Evolutionary conservation across 2,797 vertebrate genomes (phyloP), one percentile per base, ranked within the genome.

Genomic region (Periophthalmus magnuspinnatus): DNA sequence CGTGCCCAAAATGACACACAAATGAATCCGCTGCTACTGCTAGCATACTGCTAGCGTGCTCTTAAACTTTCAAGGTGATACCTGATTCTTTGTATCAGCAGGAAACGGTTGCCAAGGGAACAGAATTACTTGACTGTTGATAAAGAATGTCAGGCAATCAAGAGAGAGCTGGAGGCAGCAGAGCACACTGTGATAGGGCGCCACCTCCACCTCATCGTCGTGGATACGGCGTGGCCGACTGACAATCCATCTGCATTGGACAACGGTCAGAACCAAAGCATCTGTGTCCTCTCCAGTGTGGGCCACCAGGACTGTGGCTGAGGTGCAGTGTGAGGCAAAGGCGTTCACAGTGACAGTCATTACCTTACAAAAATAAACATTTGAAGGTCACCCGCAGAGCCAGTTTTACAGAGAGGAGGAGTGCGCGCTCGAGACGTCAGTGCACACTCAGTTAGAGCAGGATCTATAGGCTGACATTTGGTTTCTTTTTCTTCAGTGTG

Each of bases 131-230:
- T 90, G 86, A 89, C 86, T 91, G 88, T 90, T 90, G 88, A 90
- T 92, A 90, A 91, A 92, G 88, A 87, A 90, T 91, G 90, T 90
- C 89, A 88, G 87, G 83, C 86, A 91, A 90, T 91, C 90, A 90
- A 86, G 89, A 81, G 85, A 69, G 77, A 88, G 84, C 85, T 84
- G 82, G 76, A 89, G 82, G 89, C 76, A 21, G 78, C 83, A 79
- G 76, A 79, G 82, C 82, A 81, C 78, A 58, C 78, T 83, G 70
- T 81, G 81, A 88, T 81, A 86, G 85, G 88, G 75, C 72, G 59
- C 75, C 79, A 79, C 72, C 83, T 82, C 73, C 78, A 66, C 80
- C 79, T 75, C 71, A 64, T 72, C 70, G 71, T 55, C 76, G 55
- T 45, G 47, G 13, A 14, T 6, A 64, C 78, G 70, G 81, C 78